Conservation (phyloP, 2,113 vertebrate genomes). For the Danionella cerebrum region DNA sequence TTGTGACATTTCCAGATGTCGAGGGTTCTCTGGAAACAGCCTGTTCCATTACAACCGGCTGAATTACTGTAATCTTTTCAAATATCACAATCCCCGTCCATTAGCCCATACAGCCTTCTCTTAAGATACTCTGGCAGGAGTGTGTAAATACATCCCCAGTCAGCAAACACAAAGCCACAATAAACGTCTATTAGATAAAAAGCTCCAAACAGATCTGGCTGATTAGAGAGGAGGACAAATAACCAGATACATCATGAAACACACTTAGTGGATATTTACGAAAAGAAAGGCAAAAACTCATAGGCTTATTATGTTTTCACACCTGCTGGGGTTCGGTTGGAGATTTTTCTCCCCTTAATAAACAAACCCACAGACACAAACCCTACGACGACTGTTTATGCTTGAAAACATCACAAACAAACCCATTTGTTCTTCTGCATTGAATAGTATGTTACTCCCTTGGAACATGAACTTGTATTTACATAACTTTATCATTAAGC, state of each 20-base stretch:
- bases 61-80: conserved; percentile 53
- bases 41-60: conserved; percentile 39
- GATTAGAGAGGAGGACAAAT: conserved; percentile 25
- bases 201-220: conserved; percentile 15
- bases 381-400: no score
- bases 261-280: neutral
- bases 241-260: conserved; percentile 4
- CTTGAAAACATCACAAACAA: neutral
- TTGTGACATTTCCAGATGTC: conserved; percentile 46
- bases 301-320: neutral
- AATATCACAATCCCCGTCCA: conserved; percentile 49
- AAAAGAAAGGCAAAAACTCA: neutral
- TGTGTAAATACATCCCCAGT: conserved; percentile 30
- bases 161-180: conserved; percentile 7
- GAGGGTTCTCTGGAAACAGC: conserved; percentile 38
- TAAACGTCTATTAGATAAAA: conserved; percentile 30
- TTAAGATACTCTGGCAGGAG: conserved; percentile 32
- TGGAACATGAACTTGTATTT: no score
- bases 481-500: no score
- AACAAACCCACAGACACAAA: neutral
- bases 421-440: no score
- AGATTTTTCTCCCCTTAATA: neutral
- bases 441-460: no score
- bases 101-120: conserved; percentile 46
- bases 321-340: neutral